Evolutionary conservation across 2,888 invertebrate genomes (phyloP).

Genomic region (Globia sparganii): DNA sequence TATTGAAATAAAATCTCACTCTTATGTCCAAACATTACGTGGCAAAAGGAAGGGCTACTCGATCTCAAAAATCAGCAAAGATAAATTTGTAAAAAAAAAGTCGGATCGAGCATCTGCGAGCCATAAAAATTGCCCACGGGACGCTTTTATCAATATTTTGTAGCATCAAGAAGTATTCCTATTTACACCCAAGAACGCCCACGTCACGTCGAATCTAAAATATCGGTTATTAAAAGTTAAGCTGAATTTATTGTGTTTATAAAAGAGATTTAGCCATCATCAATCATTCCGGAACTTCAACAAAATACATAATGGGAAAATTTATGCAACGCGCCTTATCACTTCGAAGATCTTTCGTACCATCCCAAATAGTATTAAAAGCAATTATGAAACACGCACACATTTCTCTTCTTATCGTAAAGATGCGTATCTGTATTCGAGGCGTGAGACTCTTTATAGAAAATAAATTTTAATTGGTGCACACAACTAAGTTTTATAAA

Average conservation of each 20-base stretch:
- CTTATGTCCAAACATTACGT: constrained; percentile 24
- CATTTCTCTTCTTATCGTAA: constrained; percentile 78
- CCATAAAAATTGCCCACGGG: constrained; percentile 39
- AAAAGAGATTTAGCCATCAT: constrained; percentile 71
- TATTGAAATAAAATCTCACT: constrained; percentile 37
- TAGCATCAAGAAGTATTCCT: constrained; percentile 41
- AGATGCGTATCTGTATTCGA: constrained; percentile 80
- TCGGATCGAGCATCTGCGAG: constrained; percentile 25
- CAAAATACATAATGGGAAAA: constrained; percentile 75
- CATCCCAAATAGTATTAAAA: constrained; percentile 79
- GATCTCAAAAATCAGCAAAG: not conserved
- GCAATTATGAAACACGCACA: constrained; percentile 83
- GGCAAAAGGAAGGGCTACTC: not conserved
- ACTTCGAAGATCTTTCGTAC: constrained; percentile 71
- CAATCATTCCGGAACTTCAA: constrained; percentile 76
- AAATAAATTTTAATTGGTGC: constrained; percentile 86
- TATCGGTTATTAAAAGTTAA: constrained; percentile 56
- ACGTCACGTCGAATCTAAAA: constrained; percentile 55
- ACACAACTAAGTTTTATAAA: constrained; percentile 83
- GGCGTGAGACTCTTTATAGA: constrained; percentile 83
- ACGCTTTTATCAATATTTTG: constrained; percentile 35
- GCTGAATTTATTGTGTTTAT: constrained; percentile 65
- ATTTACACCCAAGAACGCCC: constrained; percentile 43
- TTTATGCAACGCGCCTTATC: constrained; percentile 74
- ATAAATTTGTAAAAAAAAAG: constrained; percentile 47